phyloP scores from a whole-genome alignment of 2,797 vertebrate genomes.

The Sebastes vulpes region DNA sequence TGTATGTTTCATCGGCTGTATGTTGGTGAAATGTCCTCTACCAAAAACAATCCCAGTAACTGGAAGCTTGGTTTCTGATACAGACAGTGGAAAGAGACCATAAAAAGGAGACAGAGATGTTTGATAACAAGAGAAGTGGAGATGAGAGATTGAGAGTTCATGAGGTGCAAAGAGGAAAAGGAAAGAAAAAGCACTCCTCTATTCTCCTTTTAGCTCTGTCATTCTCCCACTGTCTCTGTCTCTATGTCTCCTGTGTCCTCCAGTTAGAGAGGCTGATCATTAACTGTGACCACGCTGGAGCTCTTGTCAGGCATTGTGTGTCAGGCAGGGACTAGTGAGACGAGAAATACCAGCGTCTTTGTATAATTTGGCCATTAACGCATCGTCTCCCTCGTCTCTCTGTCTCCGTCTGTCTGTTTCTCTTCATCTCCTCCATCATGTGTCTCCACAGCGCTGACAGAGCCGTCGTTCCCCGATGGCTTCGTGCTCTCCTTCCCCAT shows the following conservation, averaged over 20 bases:
- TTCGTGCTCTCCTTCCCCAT: constrained; percentile 94
- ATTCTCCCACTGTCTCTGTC: not conserved
- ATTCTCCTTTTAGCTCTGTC: constrained; percentile 8
- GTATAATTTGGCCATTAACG: not conserved
- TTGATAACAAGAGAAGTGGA: not conserved
- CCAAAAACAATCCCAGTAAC: too few species aligned
- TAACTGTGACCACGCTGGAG: constrained; percentile 3
- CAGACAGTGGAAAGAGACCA: not conserved
- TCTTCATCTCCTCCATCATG: not conserved
- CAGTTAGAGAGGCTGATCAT: constrained; percentile 33
- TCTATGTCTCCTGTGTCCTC: constrained; percentile 2
- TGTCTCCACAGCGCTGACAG: constrained; percentile 73
- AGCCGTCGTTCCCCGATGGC: constrained; percentile 86
- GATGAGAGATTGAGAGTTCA: not conserved
- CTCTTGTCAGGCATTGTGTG: not conserved
- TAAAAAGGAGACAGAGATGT: not conserved
- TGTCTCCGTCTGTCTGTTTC: not conserved
- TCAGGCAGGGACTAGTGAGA: not conserved
- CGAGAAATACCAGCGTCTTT: not conserved
- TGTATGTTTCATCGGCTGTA: too few species aligned
- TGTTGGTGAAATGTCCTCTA: too few species aligned
- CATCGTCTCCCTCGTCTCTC: not conserved
- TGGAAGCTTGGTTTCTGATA: too few species aligned
- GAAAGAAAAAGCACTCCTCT: not conserved
- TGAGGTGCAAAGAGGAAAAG: not conserved